Base-by-base conservation (phyloP, 2,113 vertebrate species). In the Eulemur macaco region DNA sequence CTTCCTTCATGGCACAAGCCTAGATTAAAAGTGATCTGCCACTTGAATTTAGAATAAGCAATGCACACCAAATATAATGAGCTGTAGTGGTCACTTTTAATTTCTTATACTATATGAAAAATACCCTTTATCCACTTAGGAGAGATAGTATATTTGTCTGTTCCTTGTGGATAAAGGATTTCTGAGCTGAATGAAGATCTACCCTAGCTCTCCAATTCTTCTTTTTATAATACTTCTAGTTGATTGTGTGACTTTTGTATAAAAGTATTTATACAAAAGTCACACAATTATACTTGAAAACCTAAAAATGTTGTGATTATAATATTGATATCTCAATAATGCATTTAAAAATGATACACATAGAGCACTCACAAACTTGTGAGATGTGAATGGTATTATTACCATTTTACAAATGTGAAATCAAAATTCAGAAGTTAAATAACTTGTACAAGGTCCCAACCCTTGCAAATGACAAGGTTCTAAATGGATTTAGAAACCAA, bases 381-480 rank as follows among this genome's bases (percentile, higher is more conserved):
- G 31, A 47, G 74, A 8, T 47, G 1, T 45, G 25, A 69, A 11
- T 69, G 21, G 21, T 17, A 0, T 37, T 71, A 34, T 11, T 80
- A 25, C 1, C 5, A 27, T 77, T 52, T 89, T 86, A 29, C 8
- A 47, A 25, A 76, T 34, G 13, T 76, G 27, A 83, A 29, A 52
- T 58, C 93, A 6, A 80, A 56, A 81, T 66, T 47, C 34, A 31
- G 3, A 84, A 34, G 25, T 73, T 39, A 92, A 60, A 64, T 64
- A n/a, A 42, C 11, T 83, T 86, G 2, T 25, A 15, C 6, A 42
- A 74, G 8, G 0, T 74, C 21, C 21, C 5, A 81, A 23, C 9
- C 13, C 4, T 42, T 1, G 9, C 47, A 39, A 80, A 1, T 29
- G 56, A 2, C 17, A 76, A 4, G 0, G 8, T 1, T 27, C 0